Base-by-base conservation (phyloP, 2,888 invertebrate genomes). In the Metallyticus violacea region DNA sequence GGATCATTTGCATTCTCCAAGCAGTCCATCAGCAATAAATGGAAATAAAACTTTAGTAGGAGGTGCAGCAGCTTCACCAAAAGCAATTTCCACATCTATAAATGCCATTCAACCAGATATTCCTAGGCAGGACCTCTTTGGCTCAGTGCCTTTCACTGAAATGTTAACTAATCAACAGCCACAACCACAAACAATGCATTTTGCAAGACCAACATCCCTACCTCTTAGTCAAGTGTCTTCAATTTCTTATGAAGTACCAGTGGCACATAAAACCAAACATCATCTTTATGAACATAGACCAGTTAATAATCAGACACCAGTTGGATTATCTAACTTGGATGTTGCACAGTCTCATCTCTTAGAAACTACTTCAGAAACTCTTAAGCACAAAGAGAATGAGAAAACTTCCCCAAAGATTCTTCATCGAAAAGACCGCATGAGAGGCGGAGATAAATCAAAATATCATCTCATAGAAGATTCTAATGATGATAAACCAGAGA, bases 401-500 rank as follows among this genome's bases (percentile, higher is more conserved):
- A 22, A 78, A 22, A 79, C 40, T 15, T 87, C 85, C 26, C 83
- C 83, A 26, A 85, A 82, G 77, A 27, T 25, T 29, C 79, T 25
- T 86, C 86, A 6, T 90, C 90, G 25, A 89, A 90, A 30, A 87
- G 90, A 40, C 89, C 90, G 0, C 91, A 90, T 86, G 89, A 90
- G 77, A 91, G 91, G 62, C 15, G 29, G 91, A 85, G 92, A 91
- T 26, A 93, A 92, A 88, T 92, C 92, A 0, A 93, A 93, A 89
- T 93, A 93, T 89, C 92, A 92, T 83, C 89, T 93, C 78, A 93
- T 93, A 76, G 92, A 93, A 84, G 93, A 93, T 7, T 91, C 92
- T 85, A 90, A 91, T 1, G 84, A 77, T n/a, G 40, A 26, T 9
- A 85, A 79, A 77, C 91, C 91, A 7, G 93, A 93, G 78, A 86